Conservation (phyloP, 1,140 invertebrate species). For the Coelopa frigida region DNA sequence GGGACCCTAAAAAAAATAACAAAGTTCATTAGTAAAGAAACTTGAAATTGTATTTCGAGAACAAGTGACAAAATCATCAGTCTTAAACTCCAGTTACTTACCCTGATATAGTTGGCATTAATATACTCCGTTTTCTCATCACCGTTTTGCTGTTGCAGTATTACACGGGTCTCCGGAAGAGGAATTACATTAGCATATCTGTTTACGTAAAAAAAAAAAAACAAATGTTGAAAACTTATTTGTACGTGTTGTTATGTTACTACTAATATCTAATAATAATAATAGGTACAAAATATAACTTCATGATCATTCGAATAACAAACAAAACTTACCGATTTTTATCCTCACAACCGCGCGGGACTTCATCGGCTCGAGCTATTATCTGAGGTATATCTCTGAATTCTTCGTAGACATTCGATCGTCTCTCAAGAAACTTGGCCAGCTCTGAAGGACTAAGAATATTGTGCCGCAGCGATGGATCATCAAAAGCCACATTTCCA, state of each 20-base stretch:
- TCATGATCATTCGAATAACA: too few species aligned
- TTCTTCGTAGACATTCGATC: constrained; percentile 67
- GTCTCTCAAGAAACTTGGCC: constrained; percentile 63
- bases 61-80: neutral
- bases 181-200: constrained; percentile 91
- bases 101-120: constrained; percentile 83
- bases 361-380: constrained; percentile 67
- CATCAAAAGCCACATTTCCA: constrained; percentile 86
- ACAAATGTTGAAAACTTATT: neutral
- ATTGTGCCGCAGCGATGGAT: constrained; percentile 52
- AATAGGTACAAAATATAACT: too few species aligned
- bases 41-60: neutral
- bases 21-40: neutral
- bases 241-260: too few species aligned
- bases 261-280: too few species aligned
- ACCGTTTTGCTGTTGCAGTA: constrained; percentile 57
- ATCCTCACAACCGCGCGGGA: constrained; percentile 76
- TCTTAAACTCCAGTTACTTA: constrained; percentile 39
- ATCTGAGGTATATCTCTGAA: constrained; percentile 71
- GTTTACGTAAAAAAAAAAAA: neutral
- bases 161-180: constrained; percentile 79
- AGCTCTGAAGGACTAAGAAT: constrained; percentile 48
- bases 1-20: constrained; percentile 58
- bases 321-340: constrained; percentile 64
- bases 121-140: constrained; percentile 81